A percentile compares a stretch with the other conserved stretches of the same genome.
Evolutionary conservation across 2,797 vertebrate genomes (phyloP).

Genomic region (Fistularia commersonii): DNA sequence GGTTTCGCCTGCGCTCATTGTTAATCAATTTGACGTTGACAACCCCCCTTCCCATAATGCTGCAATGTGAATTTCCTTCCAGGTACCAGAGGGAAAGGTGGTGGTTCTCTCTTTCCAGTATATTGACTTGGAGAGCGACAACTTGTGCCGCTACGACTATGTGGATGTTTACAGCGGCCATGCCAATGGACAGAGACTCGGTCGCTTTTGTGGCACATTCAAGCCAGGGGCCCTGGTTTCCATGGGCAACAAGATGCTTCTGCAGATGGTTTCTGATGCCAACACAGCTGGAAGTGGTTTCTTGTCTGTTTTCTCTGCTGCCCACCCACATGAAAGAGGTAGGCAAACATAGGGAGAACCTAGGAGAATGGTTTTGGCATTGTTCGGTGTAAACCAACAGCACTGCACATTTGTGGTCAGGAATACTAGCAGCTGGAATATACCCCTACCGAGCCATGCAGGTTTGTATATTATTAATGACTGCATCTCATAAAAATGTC

Average conservation of each 20-base stretch:
- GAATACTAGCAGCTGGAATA: too few species aligned
- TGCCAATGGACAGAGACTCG: slow-evolving; percentile 83
- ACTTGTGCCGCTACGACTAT: slow-evolving; percentile 92
- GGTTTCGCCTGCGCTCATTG: not conserved
- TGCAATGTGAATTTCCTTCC: slow-evolving; percentile 18
- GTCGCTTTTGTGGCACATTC: slow-evolving; percentile 94
- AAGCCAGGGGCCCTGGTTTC: slow-evolving; percentile 92
- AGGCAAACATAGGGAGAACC: slow-evolving; percentile 28
- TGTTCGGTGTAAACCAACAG: too few species aligned
- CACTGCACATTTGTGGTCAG: too few species aligned
- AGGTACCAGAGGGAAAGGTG: slow-evolving; percentile 95
- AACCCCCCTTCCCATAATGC: not conserved
- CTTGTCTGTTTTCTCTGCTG: slow-evolving; percentile 90
- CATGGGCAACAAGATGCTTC: slow-evolving; percentile 92
- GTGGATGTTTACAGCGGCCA: slow-evolving; percentile 94
- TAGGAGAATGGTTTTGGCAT: not conserved
- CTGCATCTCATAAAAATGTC: too few species aligned
- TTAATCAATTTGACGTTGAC: not conserved
- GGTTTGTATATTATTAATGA: too few species aligned
- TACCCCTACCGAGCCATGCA: too few species aligned
- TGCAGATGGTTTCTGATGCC: slow-evolving; percentile 96
- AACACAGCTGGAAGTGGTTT: slow-evolving; percentile 97
- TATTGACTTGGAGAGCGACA: slow-evolving; percentile 92
- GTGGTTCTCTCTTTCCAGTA: slow-evolving; percentile 90
- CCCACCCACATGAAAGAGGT: slow-evolving; percentile 92